phyloP scores from a whole-genome alignment of 2,888 invertebrate species.

The Tiliacea aurago region DNA sequence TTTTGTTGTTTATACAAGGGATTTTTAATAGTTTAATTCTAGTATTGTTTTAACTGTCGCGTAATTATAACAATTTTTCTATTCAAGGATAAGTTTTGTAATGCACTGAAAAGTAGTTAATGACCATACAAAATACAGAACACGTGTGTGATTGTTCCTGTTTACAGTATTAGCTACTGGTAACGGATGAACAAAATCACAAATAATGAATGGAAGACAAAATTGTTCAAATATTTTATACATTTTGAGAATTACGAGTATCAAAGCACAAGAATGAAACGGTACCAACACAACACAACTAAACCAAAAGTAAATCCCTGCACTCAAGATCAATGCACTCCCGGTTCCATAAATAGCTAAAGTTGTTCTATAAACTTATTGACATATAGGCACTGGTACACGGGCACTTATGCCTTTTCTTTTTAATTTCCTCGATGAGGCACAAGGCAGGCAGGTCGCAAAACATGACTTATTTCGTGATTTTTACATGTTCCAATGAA shows the following conservation, averaged over 20 bases:
- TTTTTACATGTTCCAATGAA: constrained; percentile 36
- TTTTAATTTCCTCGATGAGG: constrained; percentile 47
- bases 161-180: too few relatives aligned
- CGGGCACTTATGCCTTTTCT: constrained; percentile 27
- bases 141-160: not conserved
- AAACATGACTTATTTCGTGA: constrained; percentile 42
- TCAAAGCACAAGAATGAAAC: constrained; percentile 3
- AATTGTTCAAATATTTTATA: not conserved
- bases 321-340: constrained; percentile 81
- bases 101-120: not conserved
- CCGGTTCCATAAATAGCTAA: constrained; percentile 77
- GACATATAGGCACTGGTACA: constrained; percentile 35
- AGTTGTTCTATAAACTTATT: constrained; percentile 59
- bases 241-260: constrained; percentile 1
- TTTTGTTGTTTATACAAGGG: not conserved
- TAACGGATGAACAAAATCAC: not conserved
- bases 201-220: not conserved
- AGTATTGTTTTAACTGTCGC: not conserved
- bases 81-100: too few relatives aligned
- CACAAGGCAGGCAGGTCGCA: constrained; percentile 41
- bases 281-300: constrained; percentile 18
- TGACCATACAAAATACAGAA: not conserved
- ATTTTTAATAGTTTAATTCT: not conserved
- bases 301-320: constrained; percentile 49
- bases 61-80: not conserved